Evolutionary conservation across 1,140 invertebrate species (phyloP), one percentile per base, ranked within the genome.

Genomic region (Papilio glaucus): DNA sequence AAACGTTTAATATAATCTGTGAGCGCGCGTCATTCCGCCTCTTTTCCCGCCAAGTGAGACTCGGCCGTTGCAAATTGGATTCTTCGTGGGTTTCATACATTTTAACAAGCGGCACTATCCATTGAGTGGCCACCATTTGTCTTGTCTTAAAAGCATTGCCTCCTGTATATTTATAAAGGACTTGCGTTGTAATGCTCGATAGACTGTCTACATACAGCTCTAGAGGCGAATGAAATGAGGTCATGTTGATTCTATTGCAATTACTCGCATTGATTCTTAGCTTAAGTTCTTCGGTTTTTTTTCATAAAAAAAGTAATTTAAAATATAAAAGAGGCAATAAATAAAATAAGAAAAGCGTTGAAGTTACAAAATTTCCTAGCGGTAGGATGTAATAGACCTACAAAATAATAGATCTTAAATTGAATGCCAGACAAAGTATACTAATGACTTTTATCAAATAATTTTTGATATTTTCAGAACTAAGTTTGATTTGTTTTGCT

Each of bases 161-260:
- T 91, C 72, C 76, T 91, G 85, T 91, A 90, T 93, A 93, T 93
- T 91, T 91, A 93, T 93, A 87, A 90, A 87, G 85, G 81, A 63
- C 63, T 61, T 12, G 67, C 67, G 39, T 70, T 75, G 72, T 76
- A 74, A 72, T 73, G 57, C 69, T 37, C 65, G 63, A 60, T 73
- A 13, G 42, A 33, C 42, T 49, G 61, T 15, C 61, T 62, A 62
- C 33, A 38, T 18, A 53, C 15, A 53, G 37, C n/a, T 65, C 29
- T 37, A 38, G 41, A 37, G 33, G 21, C 12, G 65, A 69, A 69
- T 18, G 41, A 18, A 45, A 24, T 45, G 39, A 33, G 24, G 41
- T 69, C 15, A 67, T 42, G 37, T 42, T 26, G 37, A 67, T 42
- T 67, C 63, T 12, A 67, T 42, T 67, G 21, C 39, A 67, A n/a